Evolutionary conservation across 2,888 invertebrate genomes (phyloP), one percentile per base, ranked within the genome.

Genomic region (Dasypolia templi): DNA sequence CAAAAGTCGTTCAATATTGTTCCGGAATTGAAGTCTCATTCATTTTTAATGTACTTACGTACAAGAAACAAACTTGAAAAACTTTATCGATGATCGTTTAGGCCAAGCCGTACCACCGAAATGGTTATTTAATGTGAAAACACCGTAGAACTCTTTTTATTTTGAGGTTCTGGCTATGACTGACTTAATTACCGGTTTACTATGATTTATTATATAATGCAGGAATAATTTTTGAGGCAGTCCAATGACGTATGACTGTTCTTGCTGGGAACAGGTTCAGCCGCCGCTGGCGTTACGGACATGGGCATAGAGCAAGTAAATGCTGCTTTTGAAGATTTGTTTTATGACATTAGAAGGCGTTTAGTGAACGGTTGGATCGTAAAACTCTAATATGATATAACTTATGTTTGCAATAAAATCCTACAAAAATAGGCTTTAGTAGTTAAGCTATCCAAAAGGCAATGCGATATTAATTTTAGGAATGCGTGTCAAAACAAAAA

Each of bases 131-230:
- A 95, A 96, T 95, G 94, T 95, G 94, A 93, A 95, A 95, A 95
- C 94, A 94, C 92, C 94, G 92, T 92, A 93, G 89, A 94, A 94
- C 93, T 93, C 92, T 94, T 95, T 94, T 94, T 94, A 93, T 92
- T 93, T 89, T 87, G 87, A 91, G 90, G 94, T 94, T 95, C 94
- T 94, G 94, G 94, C 93, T 95, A 93, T 95, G 95, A 95, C 94
- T 94, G 95, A 95, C 94, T 95, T 96, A 96, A 96, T 96, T 96
- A 96, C 95, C 89, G 94, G 95, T 93, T 94, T 94, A 95, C 95
- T 94, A 96, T 96, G 96, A 96, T 96, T 96, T 96, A 96, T 96
- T 94, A 92, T 94, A 92, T 94, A 94, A 95, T 93, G 93, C 91
- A 88, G 93, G 95, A 95, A 95, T 95, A 94, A 94, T 95, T 95